Conservation (phyloP, 2,888 invertebrate species). For the Caenorhabditis sulstoni region DNA sequence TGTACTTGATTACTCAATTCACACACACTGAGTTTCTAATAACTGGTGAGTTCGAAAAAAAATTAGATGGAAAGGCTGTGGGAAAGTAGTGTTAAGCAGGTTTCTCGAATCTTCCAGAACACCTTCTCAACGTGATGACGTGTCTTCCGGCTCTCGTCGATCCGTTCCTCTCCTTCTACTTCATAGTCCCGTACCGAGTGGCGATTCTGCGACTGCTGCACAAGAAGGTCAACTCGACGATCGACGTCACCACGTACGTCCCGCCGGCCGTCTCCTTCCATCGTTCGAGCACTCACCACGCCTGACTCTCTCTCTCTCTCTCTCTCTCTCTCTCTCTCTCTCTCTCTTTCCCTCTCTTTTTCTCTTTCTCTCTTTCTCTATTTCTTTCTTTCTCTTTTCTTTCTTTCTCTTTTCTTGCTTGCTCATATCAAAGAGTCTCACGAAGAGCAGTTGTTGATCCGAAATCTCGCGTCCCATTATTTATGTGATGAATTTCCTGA, state of each 20-base stretch:
- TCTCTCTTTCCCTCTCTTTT: not conserved
- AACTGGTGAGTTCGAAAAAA: conserved; percentile 16
- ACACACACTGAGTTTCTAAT: conserved; percentile 32
- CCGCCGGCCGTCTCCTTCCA: conserved; percentile 27
- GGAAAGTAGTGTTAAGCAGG: not conserved
- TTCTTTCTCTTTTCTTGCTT: too few species aligned
- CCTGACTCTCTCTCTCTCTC: not conserved
- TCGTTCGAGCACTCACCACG: conserved; percentile 27
- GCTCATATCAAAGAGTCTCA: conserved; percentile 4
- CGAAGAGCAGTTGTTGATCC: conserved; percentile 11
- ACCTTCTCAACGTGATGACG: conserved; percentile 48
- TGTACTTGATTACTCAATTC: conserved; percentile 33
- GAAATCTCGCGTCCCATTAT: not conserved
- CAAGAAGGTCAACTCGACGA: conserved; percentile 25
- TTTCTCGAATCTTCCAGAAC: conserved; percentile 39
- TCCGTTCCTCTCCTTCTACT: conserved; percentile 42
- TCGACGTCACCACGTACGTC: conserved; percentile 31
- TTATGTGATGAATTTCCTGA: conserved; percentile 9
- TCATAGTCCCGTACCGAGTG: conserved; percentile 39
- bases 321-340: not conserved
- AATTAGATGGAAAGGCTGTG: too few species aligned
- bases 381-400: not conserved
- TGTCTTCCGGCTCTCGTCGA: conserved; percentile 42
- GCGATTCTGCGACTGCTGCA: conserved; percentile 16
- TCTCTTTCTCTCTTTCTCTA: not conserved